phyloP scores from a whole-genome alignment of 2,888 invertebrate species.

The Octonoba sinensis region DNA sequence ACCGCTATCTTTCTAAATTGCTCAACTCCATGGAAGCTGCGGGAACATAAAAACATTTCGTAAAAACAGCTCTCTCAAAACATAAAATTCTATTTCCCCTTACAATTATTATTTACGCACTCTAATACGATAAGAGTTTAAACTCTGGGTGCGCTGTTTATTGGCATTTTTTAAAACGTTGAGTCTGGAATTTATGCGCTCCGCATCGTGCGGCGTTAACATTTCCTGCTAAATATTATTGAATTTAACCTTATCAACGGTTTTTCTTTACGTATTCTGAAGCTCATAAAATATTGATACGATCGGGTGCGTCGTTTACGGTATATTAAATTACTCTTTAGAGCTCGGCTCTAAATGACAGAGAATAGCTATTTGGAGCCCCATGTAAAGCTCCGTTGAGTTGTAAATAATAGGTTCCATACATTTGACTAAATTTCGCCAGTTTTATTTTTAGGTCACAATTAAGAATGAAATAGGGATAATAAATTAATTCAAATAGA shows the following conservation, averaged over 20 bases:
- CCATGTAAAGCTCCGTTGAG: conserved; percentile 16
- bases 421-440: not conserved
- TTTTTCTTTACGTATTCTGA: conserved; percentile 35
- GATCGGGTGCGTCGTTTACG: conserved; percentile 43
- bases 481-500: not conserved
- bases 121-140: conserved; percentile 26
- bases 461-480: not conserved
- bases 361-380: conserved; percentile 10
- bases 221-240: conserved; percentile 59
- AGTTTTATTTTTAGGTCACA: conserved; percentile 4
- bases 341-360: conserved; percentile 24
- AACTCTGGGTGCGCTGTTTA: conserved; percentile 22
- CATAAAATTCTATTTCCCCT: conserved; percentile 19
- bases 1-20: conserved; percentile 35
- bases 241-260: conserved; percentile 46
- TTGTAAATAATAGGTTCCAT: conserved; percentile 9
- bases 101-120: conserved; percentile 34
- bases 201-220: conserved; percentile 25
- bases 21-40: not conserved
- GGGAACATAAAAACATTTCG: conserved; percentile 10
- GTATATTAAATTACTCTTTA: conserved; percentile 58
- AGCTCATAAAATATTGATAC: conserved; percentile 48
- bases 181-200: conserved; percentile 23
- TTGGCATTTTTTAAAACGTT: conserved; percentile 36
- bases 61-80: conserved; percentile 18